phyloP scores from a whole-genome alignment of 92 coral and sea anemone species.

The Paragorgia papillata region DNA sequence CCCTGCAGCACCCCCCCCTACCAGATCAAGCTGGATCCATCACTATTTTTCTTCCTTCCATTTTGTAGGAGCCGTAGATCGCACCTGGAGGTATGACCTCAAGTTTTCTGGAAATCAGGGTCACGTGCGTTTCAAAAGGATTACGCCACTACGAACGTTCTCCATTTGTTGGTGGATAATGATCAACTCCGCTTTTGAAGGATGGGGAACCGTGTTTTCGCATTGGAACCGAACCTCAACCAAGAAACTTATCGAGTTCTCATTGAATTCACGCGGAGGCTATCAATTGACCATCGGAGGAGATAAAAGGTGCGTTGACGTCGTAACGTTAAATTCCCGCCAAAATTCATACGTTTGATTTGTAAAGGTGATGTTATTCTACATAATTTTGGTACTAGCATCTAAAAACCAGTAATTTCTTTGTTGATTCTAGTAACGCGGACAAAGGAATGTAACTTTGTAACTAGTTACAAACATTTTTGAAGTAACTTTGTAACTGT shows the following conservation, averaged over 20 bases:
- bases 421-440: not conserved
- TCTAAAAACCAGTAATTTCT: not conserved
- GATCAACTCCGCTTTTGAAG: not conserved
- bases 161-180: conserved; percentile 37
- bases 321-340: no score
- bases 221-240: not conserved
- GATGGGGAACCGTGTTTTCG: conserved; percentile 19
- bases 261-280: not conserved
- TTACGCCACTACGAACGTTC: conserved; percentile 1
- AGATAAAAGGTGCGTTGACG: conserved; percentile 2
- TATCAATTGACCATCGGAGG: conserved; percentile 7
- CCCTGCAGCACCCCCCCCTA: no score
- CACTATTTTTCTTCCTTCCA: not conserved
- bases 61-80: conserved; percentile 1
- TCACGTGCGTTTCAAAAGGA: conserved; percentile 6
- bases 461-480: no score
- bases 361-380: not conserved
- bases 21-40: no score
- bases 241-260: conserved; percentile 2
- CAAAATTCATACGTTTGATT: no score
- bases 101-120: conserved; percentile 20
- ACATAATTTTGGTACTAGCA: not conserved
- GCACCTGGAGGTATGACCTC: conserved; percentile 24
- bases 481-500: no score
- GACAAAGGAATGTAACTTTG: no score